A percentile compares a stretch with the other conserved stretches of the same genome.
phyloP scores from a whole-genome alignment of 2,113 vertebrate species.

The Empidonax alnorum region DNA sequence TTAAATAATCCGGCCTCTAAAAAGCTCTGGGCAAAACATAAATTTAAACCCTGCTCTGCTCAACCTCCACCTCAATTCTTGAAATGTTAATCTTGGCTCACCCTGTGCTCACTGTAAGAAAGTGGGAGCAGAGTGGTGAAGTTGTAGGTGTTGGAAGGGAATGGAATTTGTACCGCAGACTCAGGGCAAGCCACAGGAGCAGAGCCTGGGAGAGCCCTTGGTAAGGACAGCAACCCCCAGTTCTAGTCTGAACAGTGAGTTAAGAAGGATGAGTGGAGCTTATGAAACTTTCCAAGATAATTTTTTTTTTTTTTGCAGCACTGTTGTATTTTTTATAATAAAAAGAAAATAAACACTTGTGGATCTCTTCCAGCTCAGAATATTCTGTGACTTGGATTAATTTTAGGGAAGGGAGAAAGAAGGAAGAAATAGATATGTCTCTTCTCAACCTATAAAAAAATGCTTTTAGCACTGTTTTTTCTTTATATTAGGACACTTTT shows the following conservation, averaged over 20 bases:
- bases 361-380: background rate
- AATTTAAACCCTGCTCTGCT: background rate
- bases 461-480: background rate
- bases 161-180: background rate
- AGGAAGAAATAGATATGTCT: background rate
- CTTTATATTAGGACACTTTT: background rate
- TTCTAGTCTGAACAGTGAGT: background rate
- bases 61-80: background rate
- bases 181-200: background rate
- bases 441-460: background rate
- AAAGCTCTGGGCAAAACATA: background rate
- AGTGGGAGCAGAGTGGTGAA: background rate
- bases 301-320: background rate
- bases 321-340: background rate
- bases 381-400: background rate
- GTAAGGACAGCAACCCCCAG: background rate
- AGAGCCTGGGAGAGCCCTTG: background rate
- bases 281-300: background rate
- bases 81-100: constrained; percentile 26
- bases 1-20: background rate
- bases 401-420: background rate
- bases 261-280: background rate
- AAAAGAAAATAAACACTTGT: background rate
- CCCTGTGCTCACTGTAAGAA: fast-evolving
- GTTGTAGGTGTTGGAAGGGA: constrained; percentile 1